A percentile compares a stretch with the other conserved stretches of the same genome.
These are phyloP conservation scores for Gymnorhina tibicen DNA, from an alignment of 2,113 vertebrate species.

Conservation along the genomic window DNA sequence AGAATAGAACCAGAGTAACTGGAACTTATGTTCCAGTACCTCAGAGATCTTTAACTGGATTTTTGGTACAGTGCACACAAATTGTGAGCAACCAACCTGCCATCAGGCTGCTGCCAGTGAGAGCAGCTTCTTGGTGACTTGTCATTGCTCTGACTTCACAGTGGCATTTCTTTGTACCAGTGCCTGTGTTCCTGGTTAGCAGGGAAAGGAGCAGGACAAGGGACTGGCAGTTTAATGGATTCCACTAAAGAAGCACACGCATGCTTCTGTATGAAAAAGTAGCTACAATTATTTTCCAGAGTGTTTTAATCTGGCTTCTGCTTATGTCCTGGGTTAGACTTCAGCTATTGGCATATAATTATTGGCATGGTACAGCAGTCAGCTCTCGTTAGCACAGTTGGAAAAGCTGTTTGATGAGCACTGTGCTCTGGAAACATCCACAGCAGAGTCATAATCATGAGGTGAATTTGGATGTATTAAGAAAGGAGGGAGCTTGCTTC, in stretches of 20 bases:
- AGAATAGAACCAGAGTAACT: background rate
- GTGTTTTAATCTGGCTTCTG: background rate
- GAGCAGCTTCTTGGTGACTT: background rate
- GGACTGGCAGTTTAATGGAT: background rate
- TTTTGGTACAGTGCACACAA: background rate
- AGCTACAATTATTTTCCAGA: background rate
- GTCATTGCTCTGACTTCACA: background rate
- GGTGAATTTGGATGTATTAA: background rate
- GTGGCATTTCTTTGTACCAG: background rate
- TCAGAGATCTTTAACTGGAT: background rate
- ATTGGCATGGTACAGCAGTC: background rate
- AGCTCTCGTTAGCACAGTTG: background rate
- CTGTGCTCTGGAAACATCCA: background rate
- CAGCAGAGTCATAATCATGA: accelerated
- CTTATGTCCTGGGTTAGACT: background rate
- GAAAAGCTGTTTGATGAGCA: background rate
- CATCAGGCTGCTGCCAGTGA: background rate
- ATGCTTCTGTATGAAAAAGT: background rate
- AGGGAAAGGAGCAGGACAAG: background rate
- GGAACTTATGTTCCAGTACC: background rate
- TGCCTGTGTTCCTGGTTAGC: background rate
- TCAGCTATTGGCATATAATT: background rate
- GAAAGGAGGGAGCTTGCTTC: background rate
- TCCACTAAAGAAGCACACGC: background rate
- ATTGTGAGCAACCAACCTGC: background rate